Percentiles rank a stretch among this genome's conserved stretches.
Conservation (phyloP, 2,113 vertebrate genomes). For the Jacana jacana region DNA sequence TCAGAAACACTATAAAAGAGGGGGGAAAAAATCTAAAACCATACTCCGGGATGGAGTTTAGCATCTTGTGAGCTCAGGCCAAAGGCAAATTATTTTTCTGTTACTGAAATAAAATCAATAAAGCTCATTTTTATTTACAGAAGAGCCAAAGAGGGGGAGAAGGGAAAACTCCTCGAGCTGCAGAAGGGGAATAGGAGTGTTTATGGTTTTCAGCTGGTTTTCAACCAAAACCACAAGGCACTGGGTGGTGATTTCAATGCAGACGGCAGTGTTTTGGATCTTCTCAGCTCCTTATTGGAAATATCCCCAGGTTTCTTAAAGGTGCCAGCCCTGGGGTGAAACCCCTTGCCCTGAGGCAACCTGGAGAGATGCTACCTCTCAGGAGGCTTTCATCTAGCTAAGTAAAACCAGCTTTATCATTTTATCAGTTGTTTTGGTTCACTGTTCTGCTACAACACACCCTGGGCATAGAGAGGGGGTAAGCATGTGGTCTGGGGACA, state of each 20-base stretch:
- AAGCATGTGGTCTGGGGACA: neutral
- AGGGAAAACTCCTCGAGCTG: neutral
- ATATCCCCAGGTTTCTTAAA: neutral
- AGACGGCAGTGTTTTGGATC: neutral
- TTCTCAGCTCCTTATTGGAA: neutral
- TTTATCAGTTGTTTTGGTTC: neutral
- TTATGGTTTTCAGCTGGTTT: neutral
- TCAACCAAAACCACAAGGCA: neutral
- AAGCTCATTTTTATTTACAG: neutral
- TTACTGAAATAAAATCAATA: conserved; percentile 19
- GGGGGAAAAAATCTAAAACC: neutral
- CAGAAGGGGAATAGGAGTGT: neutral
- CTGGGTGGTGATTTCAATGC: neutral
- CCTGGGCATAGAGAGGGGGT: neutral
- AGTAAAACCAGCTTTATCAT: neutral
- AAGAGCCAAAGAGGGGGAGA: neutral
- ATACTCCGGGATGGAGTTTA: neutral
- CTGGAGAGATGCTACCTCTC: neutral
- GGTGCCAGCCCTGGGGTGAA: neutral
- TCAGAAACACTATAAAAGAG: neutral
- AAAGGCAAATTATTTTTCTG: neutral
- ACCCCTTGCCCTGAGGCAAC: fast-evolving
- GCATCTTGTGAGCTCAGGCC: neutral
- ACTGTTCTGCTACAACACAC: neutral
- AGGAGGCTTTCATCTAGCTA: neutral